Conservation (phyloP, 2,888 invertebrate genomes). For the Polyommatus icarus region DNA sequence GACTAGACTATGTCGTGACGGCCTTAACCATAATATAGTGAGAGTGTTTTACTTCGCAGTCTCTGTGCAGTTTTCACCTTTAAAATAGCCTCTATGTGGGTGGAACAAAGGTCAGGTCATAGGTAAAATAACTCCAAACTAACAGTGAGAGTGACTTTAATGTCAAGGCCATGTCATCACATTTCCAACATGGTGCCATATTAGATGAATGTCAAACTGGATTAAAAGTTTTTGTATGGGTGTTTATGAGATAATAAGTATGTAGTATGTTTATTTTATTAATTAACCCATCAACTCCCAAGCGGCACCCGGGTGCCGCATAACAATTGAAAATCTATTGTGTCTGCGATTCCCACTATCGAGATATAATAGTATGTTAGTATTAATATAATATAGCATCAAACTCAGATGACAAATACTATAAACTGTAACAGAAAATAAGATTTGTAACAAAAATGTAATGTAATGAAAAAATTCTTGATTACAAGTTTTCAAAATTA, state of each 20-base stretch:
- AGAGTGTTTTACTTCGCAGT: not conserved
- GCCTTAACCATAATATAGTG: not conserved
- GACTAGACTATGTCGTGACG: not conserved
- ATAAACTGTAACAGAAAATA: no score
- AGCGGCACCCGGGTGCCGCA: no score
- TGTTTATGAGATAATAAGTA: not conserved
- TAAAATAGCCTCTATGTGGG: not conserved
- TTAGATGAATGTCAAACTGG: not conserved
- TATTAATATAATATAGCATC: not conserved
- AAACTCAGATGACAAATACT: no score
- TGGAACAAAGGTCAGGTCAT: not conserved
- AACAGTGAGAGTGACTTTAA: not conserved
- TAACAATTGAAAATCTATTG: no score
- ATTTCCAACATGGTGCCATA: not conserved
- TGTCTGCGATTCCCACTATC: no score
- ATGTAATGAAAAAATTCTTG: no score
- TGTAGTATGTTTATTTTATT: no score
- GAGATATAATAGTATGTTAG: no score
- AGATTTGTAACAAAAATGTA: no score
- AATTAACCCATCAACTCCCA: no score
- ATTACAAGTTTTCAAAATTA: no score
- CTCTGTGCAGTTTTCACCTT: not conserved
- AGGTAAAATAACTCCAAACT: not conserved
- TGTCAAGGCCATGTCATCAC: constrained; percentile 7
- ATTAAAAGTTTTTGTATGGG: not conserved